Base-by-base conservation (phyloP, 1,140 invertebrate species). In the Drosophila sp. region DNA sequence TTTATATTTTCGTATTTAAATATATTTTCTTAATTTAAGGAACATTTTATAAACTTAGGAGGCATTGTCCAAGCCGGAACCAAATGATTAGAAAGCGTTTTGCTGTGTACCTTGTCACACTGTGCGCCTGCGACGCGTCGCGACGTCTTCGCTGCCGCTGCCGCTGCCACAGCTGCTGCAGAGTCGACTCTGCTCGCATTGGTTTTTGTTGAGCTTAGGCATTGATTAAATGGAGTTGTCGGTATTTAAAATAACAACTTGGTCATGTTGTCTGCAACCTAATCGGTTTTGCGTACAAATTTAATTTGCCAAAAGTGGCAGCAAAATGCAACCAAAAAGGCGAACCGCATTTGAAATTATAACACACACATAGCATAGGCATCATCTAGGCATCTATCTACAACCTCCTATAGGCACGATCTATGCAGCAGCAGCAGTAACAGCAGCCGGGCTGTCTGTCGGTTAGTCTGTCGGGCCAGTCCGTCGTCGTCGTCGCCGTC, bases 201-300 rank as follows among this genome's bases (percentile, higher is more conserved):
- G 46, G 27, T 29, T 29, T 29, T 29, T 29, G 18, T 21, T 54
- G 65, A 51, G 73, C 73, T 76, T 72, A 72, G 76, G 76, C 83
- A 79, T 83, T 89, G 83, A 87, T 87, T 87, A 87, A 87, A 89
- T 89, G 83, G 80, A 83, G 73, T 89, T 89, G 83, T 89, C 70
- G 76, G 84, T 89, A 83, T 89, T 89, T 89, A 89, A 89, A 89
- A 77, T 89, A 89, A 89, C 83, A 89, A 89, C 83, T 89, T 89
- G 83, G 83, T 72, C 83, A 89, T 89, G 83, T 83, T 80, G 77
- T 78, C 75, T 77, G 70, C 79, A 66, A 77, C 83, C 84, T 89
- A 89, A 89, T 89, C 83, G 83, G 83, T 89, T 89, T 82, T 83
- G 80, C 80, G 80, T 89, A 89, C 83, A 89, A 89, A 89, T 89